phyloP scores from a whole-genome alignment of 2,797 vertebrate genomes.

The Pangasius djambal region DNA sequence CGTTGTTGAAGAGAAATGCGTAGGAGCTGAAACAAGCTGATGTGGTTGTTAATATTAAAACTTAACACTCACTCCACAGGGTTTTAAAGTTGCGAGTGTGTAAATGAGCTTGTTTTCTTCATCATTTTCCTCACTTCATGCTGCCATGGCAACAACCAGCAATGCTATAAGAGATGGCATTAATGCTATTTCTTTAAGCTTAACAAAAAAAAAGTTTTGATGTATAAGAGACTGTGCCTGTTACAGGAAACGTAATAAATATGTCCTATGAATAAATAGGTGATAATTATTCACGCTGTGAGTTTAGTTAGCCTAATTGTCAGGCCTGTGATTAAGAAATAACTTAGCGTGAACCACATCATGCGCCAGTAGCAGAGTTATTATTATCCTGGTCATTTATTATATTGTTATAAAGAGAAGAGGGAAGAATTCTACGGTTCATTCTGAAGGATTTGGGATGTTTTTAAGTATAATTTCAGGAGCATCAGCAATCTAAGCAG shows the following conservation, averaged over 20 bases:
- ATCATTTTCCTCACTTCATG: not conserved
- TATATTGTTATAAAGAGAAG: not conserved
- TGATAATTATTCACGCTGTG: not conserved
- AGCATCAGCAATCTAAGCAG: not conserved
- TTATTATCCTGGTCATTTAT: not conserved
- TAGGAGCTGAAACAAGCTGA: not conserved
- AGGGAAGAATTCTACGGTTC: not conserved
- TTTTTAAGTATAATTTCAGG: not conserved
- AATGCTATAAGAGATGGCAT: not conserved
- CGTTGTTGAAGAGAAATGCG: not conserved
- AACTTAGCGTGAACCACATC: not conserved
- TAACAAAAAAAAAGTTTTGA: not conserved
- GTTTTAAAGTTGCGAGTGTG: not conserved
- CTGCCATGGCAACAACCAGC: not conserved
- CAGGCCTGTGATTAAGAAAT: not conserved
- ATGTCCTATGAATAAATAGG: not conserved
- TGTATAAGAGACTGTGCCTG: not conserved
- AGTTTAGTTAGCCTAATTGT: not conserved
- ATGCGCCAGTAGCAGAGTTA: not conserved
- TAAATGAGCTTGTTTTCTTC: not conserved
- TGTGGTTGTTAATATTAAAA: not conserved
- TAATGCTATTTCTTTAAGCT: not conserved
- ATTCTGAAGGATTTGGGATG: not conserved
- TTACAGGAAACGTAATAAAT: not conserved
- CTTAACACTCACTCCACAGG: not conserved